These are phyloP conservation scores for Chrysolina oricalcia DNA, from an alignment of 2,888 invertebrate species.

Conservation along the genomic window DNA sequence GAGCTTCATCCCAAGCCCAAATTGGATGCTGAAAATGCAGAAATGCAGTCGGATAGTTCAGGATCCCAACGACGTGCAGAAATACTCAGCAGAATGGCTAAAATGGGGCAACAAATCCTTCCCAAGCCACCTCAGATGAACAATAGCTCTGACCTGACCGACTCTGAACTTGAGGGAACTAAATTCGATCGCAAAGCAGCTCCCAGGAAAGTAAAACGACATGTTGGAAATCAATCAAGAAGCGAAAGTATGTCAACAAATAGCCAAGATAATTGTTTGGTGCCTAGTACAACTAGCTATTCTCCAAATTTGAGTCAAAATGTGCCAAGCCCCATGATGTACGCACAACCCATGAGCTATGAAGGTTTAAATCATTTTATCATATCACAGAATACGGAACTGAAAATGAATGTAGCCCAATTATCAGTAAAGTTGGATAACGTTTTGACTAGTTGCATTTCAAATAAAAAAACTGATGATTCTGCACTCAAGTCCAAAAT, in stretches of 20 bases:
- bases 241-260: background rate
- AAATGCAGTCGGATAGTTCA: constrained; percentile 56
- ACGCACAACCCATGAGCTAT: constrained; percentile 45
- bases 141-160: constrained; percentile 56
- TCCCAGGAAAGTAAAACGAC: constrained; percentile 46
- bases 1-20: constrained; percentile 42
- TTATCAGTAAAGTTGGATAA: constrained; percentile 79
- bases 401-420: constrained; percentile 78
- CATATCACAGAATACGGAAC: constrained; percentile 78
- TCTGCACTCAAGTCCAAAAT: constrained; percentile 65
- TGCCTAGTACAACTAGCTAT: background rate
- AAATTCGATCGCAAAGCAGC: constrained; percentile 41
- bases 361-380: constrained; percentile 74
- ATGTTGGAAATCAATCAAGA: background rate
- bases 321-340: constrained; percentile 31
- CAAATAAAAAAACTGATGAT: constrained; percentile 58
- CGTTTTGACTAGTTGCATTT: constrained; percentile 67
- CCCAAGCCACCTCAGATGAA: constrained; percentile 59
- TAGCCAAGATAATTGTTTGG: constrained; percentile 12
- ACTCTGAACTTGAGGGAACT: constrained; percentile 56
- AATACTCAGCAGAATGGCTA: constrained; percentile 75
- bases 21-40: constrained; percentile 21
- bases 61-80: constrained; percentile 68
- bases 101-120: constrained; percentile 74
- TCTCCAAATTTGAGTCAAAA: constrained; percentile 8